Evolutionary conservation across 2,888 invertebrate species (phyloP).

Genomic region (Chrysolina haemoptera): DNA sequence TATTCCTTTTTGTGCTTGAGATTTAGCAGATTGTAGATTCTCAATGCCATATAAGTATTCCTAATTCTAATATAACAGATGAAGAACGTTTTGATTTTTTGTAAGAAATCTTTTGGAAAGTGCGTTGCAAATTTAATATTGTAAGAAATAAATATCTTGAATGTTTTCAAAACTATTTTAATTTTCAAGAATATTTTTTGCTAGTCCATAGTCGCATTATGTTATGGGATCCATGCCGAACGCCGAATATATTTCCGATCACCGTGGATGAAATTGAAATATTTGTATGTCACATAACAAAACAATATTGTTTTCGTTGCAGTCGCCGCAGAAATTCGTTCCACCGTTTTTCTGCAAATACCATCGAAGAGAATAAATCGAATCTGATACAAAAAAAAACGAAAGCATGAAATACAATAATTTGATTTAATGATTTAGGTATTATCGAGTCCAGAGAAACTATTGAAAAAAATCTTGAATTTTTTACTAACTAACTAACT

Average conservation of each 20-base stretch:
- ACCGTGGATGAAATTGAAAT: neutral
- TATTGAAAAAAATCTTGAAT: neutral
- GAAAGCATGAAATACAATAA: slow-evolving; percentile 12
- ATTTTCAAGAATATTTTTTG: neutral
- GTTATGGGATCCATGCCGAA: neutral
- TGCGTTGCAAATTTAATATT: neutral
- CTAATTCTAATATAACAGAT: no score
- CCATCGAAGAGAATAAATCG: slow-evolving; percentile 3
- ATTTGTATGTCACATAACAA: neutral
- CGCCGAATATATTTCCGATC: neutral
- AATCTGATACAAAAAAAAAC: slow-evolving; percentile 1
- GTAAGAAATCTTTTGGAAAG: neutral
- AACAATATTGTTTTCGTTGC: slow-evolving; percentile 4
- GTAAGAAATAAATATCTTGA: neutral
- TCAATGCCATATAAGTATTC: no score
- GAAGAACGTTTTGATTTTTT: no score
- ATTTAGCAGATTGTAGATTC: no score
- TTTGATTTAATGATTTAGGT: slow-evolving; percentile 18
- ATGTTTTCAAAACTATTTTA: neutral
- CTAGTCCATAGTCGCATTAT: neutral
- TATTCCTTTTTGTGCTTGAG: no score
- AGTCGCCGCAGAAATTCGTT: slow-evolving; percentile 8
- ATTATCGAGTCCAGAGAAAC: neutral
- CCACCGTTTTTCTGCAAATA: neutral
- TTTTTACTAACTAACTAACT: no score